A percentile compares a stretch with the other conserved stretches of the same genome.
Evolutionary conservation across 37 sponge, comb jelly and placozoan species (phyloP).

Genomic region (Crambe crambe): DNA sequence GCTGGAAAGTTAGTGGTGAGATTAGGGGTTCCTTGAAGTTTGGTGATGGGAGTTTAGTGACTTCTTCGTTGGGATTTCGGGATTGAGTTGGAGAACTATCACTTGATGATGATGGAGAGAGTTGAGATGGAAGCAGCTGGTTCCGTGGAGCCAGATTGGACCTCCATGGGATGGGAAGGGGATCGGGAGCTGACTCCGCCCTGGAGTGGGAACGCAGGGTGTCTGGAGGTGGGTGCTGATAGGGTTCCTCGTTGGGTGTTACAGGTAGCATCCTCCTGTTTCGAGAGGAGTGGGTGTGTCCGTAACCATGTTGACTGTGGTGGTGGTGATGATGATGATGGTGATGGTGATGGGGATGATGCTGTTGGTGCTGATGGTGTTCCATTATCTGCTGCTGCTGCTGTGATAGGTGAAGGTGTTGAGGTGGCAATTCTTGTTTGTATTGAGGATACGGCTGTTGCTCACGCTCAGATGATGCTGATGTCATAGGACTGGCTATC

Average conservation of each 20-base stretch:
- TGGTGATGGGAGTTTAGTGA: neutral
- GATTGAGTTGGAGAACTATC: neutral
- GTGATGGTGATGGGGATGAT: neutral
- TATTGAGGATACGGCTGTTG: neutral
- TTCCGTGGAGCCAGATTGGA: constrained; percentile 16
- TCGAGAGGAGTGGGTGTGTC: neutral
- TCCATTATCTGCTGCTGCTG: neutral
- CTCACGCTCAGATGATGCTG: too few species aligned
- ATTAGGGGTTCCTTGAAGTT: constrained; percentile 16
- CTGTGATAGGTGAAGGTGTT: neutral
- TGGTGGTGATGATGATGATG: neutral
- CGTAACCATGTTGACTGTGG: neutral
- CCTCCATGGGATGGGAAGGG: constrained; percentile 70
- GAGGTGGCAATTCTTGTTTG: neutral
- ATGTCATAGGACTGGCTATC: constrained; percentile 20
- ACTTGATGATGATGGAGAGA: neutral
- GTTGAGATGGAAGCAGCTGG: neutral
- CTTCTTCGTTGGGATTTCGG: neutral
- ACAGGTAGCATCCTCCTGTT: constrained; percentile 19
- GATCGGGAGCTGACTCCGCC: constrained; percentile 69
- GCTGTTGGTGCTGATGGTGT: neutral
- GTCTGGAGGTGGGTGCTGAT: neutral
- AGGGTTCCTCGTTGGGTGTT: constrained; percentile 47
- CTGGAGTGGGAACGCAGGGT: constrained; percentile 35
- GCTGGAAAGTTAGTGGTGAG: constrained; percentile 8